A percentile compares a stretch with the other conserved stretches of the same genome.
Evolutionary conservation across 2,797 vertebrate genomes (phyloP).

Genomic region (Coilia nasus): DNA sequence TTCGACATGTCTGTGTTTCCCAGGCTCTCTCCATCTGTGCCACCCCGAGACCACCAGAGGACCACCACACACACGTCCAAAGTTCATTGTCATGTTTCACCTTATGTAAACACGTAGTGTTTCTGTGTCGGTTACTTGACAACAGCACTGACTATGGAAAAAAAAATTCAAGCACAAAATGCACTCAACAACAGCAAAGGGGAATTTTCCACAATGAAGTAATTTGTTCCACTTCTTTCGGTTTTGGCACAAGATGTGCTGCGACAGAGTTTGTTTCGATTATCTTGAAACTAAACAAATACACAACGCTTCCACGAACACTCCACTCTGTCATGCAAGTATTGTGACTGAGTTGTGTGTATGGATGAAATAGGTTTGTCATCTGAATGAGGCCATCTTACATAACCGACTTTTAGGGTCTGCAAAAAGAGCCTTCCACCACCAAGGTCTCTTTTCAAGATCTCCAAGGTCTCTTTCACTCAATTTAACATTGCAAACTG

Average conservation of each 20-base stretch:
- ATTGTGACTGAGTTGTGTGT: neutral
- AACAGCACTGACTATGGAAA: neutral
- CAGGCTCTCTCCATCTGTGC: neutral
- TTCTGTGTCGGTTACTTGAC: neutral
- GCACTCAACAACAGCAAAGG: neutral
- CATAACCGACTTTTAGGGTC: neutral
- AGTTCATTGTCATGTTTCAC: neutral
- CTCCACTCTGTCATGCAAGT: neutral
- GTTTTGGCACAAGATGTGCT: neutral
- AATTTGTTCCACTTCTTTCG: neutral
- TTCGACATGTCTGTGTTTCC: neutral
- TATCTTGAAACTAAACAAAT: conserved; percentile 15
- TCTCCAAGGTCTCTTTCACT: neutral
- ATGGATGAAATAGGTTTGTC: neutral
- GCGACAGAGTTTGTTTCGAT: neutral
- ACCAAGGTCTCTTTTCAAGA: neutral
- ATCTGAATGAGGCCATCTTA: neutral
- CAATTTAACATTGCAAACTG: neutral
- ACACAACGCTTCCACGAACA: neutral
- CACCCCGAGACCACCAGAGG: neutral
- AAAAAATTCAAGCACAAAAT: neutral
- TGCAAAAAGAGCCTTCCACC: neutral
- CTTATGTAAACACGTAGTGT: neutral
- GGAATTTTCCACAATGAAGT: neutral
- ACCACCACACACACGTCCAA: neutral